Conservation (phyloP, 1,140 invertebrate species). For the Aphidius gifuensis region DNA sequence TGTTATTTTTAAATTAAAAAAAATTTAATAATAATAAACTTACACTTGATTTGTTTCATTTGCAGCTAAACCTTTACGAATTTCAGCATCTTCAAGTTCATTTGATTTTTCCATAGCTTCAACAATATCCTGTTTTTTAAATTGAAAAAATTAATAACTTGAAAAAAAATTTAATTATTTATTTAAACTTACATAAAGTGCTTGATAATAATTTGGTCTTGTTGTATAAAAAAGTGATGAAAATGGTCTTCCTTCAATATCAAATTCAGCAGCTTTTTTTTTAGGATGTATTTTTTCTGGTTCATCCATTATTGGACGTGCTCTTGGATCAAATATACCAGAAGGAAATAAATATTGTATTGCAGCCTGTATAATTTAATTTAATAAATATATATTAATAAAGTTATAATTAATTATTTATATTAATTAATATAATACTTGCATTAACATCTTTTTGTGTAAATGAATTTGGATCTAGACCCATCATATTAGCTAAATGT, state of each 20-base stretch:
- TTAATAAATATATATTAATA: conserved; percentile 1
- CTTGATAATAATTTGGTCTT: conserved; percentile 77
- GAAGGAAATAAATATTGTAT: conserved; percentile 92
- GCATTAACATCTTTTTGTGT: conserved; percentile 86
- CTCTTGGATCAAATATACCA: conserved; percentile 76
- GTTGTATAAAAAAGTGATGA: conserved; percentile 89
- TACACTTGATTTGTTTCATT: conserved; percentile 62
- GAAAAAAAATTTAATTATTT: conserved; percentile 15
- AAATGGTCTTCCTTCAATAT: conserved; percentile 79
- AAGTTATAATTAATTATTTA: neutral
- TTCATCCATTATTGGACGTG: conserved; percentile 82
- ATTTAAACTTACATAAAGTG: conserved; percentile 68
- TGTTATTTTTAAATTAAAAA: conserved; percentile 19
- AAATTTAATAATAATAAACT: conserved; percentile 35
- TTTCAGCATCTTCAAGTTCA: conserved; percentile 67
- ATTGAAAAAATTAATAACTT: neutral
- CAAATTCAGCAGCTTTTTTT: conserved; percentile 86
- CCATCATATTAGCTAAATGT: conserved; percentile 99
- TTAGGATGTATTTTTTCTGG: conserved; percentile 83
- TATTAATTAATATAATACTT: conserved; percentile 31
- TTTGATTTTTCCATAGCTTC: conserved; percentile 66
- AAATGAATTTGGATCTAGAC: conserved; percentile 81
- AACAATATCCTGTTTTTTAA: conserved; percentile 58
- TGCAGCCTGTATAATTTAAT: conserved; percentile 63
- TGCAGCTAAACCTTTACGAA: conserved; percentile 59